These are phyloP conservation scores for Pangasius djambal DNA, from an alignment of 2,797 vertebrate species.

Conservation along the genomic window DNA sequence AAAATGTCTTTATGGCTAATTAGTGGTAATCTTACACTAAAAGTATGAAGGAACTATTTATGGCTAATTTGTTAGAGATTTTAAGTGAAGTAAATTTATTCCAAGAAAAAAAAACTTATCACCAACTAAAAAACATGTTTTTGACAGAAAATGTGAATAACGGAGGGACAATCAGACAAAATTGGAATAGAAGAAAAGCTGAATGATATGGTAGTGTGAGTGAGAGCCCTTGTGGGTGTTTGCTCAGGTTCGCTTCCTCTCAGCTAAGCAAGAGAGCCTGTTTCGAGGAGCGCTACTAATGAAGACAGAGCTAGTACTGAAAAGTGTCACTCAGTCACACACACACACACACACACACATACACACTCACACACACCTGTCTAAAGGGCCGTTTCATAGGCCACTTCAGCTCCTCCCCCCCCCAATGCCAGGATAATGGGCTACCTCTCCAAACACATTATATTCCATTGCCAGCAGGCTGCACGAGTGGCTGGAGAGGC, in stretches of 20 bases:
- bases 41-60: background rate
- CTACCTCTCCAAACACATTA: constrained; percentile 64
- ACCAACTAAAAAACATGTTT: background rate
- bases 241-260: constrained; percentile 48
- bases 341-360: constrained; percentile 20
- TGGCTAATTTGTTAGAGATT: background rate
- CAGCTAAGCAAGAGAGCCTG: constrained; percentile 47
- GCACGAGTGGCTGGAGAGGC: constrained; percentile 59
- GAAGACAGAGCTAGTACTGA: constrained; percentile 51
- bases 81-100: background rate
- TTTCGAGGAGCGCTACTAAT: constrained; percentile 57
- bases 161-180: background rate
- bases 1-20: background rate
- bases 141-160: constrained; percentile 1
- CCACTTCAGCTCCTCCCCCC: constrained; percentile 49
- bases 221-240: constrained; percentile 37
- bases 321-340: constrained; percentile 46
- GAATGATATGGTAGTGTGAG: background rate
- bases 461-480: constrained; percentile 57
- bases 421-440: constrained; percentile 58
- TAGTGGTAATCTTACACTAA: background rate
- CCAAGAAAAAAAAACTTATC: background rate
- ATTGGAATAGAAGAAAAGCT: background rate
- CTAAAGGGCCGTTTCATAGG: constrained; percentile 54
- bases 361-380: constrained; percentile 44